Conservation (phyloP, 2,888 invertebrate genomes). For the Nomada ruficornis region DNA sequence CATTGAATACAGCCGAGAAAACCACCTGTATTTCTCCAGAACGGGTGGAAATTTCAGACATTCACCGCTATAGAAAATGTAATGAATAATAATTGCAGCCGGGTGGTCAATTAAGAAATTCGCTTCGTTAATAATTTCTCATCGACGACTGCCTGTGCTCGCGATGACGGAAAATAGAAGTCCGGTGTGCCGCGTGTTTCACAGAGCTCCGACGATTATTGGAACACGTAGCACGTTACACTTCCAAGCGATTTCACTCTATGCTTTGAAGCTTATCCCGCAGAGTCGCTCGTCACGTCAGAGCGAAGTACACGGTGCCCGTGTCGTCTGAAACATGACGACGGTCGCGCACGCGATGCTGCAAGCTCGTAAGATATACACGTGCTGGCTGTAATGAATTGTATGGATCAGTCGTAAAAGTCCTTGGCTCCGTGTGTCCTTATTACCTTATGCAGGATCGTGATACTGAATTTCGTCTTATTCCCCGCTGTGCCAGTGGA, state of each 20-base stretch:
- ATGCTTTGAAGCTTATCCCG: constrained; percentile 35
- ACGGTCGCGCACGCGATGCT: constrained; percentile 5
- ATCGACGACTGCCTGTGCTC: neutral
- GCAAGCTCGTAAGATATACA: constrained; percentile 49
- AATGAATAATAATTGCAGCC: too few species aligned
- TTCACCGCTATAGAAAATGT: too few species aligned
- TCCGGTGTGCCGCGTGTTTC: neutral
- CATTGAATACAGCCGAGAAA: neutral
- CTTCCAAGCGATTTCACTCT: constrained; percentile 27
- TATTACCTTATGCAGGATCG: constrained; percentile 49
- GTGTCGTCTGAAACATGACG: constrained; percentile 21
- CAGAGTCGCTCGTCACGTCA: constrained; percentile 34
- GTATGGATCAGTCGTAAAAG: constrained; percentile 57
- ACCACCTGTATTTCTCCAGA: neutral
- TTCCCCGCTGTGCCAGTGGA: neutral
- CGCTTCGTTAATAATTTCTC: neutral
- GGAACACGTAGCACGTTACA: constrained; percentile 21
- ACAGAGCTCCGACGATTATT: constrained; percentile 20
- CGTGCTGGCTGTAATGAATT: constrained; percentile 49
- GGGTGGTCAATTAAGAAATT: neutral
- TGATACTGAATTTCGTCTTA: constrained; percentile 29
- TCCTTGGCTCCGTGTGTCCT: constrained; percentile 43
- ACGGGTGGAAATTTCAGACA: too few species aligned
- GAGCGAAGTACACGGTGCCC: constrained; percentile 35
- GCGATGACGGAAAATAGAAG: neutral